phyloP scores from a whole-genome alignment of 2,888 invertebrate species.

The Drosophila monieri region DNA sequence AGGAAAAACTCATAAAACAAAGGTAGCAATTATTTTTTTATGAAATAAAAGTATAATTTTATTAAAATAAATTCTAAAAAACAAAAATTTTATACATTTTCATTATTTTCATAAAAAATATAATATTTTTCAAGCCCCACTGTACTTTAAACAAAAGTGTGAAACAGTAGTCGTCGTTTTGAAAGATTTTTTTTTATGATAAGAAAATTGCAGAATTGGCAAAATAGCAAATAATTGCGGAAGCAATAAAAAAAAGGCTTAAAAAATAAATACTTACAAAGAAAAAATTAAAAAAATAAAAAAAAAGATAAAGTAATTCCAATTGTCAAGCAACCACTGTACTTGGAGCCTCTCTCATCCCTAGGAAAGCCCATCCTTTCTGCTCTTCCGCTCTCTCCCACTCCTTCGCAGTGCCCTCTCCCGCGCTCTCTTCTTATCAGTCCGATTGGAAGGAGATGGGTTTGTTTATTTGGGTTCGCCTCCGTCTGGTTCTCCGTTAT shows the following conservation, averaged over 20 bases:
- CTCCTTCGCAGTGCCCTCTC: background rate
- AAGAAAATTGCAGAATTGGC: background rate
- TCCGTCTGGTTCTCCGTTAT: conserved; percentile 28
- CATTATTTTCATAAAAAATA: background rate
- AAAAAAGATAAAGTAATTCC: background rate
- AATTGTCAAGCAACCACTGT: conserved; percentile 13
- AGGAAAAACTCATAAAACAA: too few relatives aligned
- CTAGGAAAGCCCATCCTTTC: background rate
- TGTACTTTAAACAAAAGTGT: background rate
- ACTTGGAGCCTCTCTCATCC: background rate
- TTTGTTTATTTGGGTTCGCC: conserved; percentile 39
- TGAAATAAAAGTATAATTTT: too few relatives aligned
- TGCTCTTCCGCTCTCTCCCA: background rate
- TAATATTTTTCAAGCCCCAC: background rate
- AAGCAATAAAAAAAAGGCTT: conserved; percentile 24
- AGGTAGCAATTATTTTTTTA: too few relatives aligned
- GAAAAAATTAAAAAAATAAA: background rate
- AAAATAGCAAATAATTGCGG: conserved; percentile 34
- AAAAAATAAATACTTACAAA: background rate
- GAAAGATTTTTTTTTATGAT: conserved; percentile 8
- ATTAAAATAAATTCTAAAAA: too few relatives aligned
- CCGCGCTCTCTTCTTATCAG: conserved; percentile 28
- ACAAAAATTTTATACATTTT: too few relatives aligned
- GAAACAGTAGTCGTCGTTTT: conserved; percentile 11
- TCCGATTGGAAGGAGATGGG: conserved; percentile 42